Base-by-base conservation (phyloP, 2,888 invertebrate species). In the Hemistola chrysoprasaria region DNA sequence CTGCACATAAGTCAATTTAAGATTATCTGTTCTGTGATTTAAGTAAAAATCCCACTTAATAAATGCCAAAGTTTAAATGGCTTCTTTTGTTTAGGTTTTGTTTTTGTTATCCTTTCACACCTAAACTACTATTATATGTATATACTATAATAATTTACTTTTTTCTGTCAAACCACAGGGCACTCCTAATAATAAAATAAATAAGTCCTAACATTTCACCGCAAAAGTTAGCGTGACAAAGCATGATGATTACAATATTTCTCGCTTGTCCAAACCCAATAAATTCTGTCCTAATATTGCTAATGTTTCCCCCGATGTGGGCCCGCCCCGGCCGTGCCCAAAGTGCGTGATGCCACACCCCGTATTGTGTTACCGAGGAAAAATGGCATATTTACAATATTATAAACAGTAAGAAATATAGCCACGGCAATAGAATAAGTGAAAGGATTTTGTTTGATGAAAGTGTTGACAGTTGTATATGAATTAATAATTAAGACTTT, bases 181-280 rank as follows among this genome's bases (percentile, higher is more conserved):
- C 6, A n/a, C n/a, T n/a, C n/a, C n/a, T n/a, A n/a, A n/a, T n/a
- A n/a, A n/a, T n/a, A n/a, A n/a, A n/a, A n/a, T n/a, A n/a, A 16
- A 3, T 16, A 16, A 16, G 4, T 16, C 16, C 16, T 16, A 2
- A 16, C 16, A 16, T 16, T 16, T 16, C 16, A 16, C 16, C 16
- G 16, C 16, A 30, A 30, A 34, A 22, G 24, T 10, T 44, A 29
- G 7, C 43, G 43, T 44, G 43, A 39, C 43, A 31, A 34, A 24
- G 8, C 22, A 4, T 26, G 43, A 38, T 43, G 34, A 16, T 38
- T 30, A 43, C 38, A 33, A 38, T 34, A 38, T 43, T 43, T 43
- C 34, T 43, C 43, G 43, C 34, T 43, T 43, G 43, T 43, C 43
- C 43, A 30, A 29, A 26, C 32, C 30, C 26, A 27, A 44, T 44